Evolutionary conservation across 2,113 vertebrate genomes (phyloP).

Genomic region (Oncorhynchus gorbuscha): DNA sequence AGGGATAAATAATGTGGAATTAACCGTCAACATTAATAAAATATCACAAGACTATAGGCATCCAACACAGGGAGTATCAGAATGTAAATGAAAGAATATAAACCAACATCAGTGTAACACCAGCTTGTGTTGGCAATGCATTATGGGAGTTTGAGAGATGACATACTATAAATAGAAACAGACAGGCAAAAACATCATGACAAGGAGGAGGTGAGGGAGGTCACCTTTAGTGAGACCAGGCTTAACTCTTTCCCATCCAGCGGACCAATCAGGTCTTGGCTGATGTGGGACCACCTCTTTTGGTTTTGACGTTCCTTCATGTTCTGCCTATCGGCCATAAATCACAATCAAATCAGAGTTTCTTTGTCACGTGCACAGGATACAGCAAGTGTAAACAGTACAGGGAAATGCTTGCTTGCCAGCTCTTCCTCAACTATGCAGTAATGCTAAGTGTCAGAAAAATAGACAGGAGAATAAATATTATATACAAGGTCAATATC

Average conservation of each 20-base stretch:
- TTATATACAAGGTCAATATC: too few species aligned
- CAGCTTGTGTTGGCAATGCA: background rate
- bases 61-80: too few species aligned
- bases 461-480: too few species aligned
- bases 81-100: background rate
- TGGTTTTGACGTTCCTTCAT: conserved; percentile 78
- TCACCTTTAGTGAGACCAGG: conserved; percentile 88
- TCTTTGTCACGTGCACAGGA: too few species aligned
- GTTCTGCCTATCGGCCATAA: conserved; percentile 79
- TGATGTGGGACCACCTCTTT: conserved; percentile 92
- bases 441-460: too few species aligned
- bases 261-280: conserved; percentile 80
- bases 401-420: too few species aligned
- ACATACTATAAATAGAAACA: background rate
- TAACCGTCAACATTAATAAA: background rate
- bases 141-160: background rate
- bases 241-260: conserved; percentile 80
- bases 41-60: background rate
- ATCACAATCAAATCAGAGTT: too few species aligned
- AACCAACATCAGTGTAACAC: background rate
- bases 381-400: too few species aligned
- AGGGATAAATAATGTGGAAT: background rate
- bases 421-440: too few species aligned
- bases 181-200: background rate
- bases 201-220: background rate